phyloP scores from a whole-genome alignment of 1,140 invertebrate genomes.

The Andricus grossulariae region DNA sequence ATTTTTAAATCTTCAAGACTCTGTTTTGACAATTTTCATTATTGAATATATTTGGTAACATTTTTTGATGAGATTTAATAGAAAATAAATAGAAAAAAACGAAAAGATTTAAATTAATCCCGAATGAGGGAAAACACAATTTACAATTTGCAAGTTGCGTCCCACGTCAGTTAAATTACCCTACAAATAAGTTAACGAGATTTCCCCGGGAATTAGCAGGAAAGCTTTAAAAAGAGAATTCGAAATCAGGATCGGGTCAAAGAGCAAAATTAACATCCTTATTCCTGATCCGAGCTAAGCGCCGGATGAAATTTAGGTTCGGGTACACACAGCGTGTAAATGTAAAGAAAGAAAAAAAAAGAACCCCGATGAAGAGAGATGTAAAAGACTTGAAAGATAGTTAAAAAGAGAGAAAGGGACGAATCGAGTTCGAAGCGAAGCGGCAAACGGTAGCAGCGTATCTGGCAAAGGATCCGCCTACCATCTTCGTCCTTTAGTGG shows the following conservation, averaged over 20 bases:
- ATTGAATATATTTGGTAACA: too few relatives aligned
- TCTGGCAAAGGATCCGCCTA: constrained; percentile 61
- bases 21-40: too few relatives aligned
- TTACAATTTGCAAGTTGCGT: background rate
- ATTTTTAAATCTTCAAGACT: too few relatives aligned
- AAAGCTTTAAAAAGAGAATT: constrained; percentile 54
- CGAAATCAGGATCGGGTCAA: constrained; percentile 47
- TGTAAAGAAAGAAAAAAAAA: constrained; percentile 37
- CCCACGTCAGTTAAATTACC: background rate
- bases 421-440: constrained; percentile 35
- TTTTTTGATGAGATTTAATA: too few relatives aligned
- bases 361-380: constrained; percentile 43
- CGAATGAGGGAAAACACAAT: background rate
- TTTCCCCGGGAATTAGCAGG: constrained; percentile 39
- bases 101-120: too few relatives aligned
- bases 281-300: constrained; percentile 48
- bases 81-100: too few relatives aligned
- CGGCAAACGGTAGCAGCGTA: constrained; percentile 65
- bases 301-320: constrained; percentile 53
- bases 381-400: constrained; percentile 49
- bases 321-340: constrained; percentile 25
- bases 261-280: constrained; percentile 52
- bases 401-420: background rate
- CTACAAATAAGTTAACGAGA: background rate
- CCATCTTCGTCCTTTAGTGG: constrained; percentile 49